Evolutionary conservation across 1,140 invertebrate species (phyloP), one percentile per base, ranked within the genome.

Genomic region (Anoplolepis gracilipes): DNA sequence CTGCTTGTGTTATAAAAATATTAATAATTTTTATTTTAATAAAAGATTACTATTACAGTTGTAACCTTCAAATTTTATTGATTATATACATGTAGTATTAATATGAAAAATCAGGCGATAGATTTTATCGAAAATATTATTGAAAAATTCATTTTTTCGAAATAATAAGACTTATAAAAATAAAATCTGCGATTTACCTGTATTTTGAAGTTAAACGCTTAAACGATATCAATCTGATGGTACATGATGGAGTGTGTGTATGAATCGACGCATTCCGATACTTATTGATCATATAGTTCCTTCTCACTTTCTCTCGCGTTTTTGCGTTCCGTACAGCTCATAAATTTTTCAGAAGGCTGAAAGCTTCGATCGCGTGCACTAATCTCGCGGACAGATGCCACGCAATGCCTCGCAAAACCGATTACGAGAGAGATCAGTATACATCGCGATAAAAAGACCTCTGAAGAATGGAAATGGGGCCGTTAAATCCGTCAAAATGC

Each of bases 361-460:
- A 89, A 77, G 73, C 85, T 85, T 86, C 79, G 88, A 89, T 87
- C 88, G 87, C 87, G 87, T 62, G 79, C 87, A 86, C 89, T 93
- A 92, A 92, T 93, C 92, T 93, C 85, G 87, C 91, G 87, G 89
- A 90, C 91, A 92, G 92, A 93, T 91, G 91, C 92, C 91, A 85
- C 88, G 91, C 90, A 87, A 92, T 92, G 87, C 67, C 78, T 93
- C 87, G 92, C 92, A 91, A 90, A 84, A 77, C 88, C 85, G 88
- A 90, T 90, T 89, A 89, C 85, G 61, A 70, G 85, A 53, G 69
- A 78, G 72, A 79, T 87, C 33, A 25, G 84, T 85, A 77, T 88
- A 70, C 78, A 78, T 42, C 53, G 55, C 73, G 22, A 42, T 87
- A 78, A 85, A 90, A 89, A 87, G 89, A 70, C 77, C 72, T 57